phyloP scores from a whole-genome alignment of 2,888 invertebrate species.

The Rotaria magnacalcarata region DNA sequence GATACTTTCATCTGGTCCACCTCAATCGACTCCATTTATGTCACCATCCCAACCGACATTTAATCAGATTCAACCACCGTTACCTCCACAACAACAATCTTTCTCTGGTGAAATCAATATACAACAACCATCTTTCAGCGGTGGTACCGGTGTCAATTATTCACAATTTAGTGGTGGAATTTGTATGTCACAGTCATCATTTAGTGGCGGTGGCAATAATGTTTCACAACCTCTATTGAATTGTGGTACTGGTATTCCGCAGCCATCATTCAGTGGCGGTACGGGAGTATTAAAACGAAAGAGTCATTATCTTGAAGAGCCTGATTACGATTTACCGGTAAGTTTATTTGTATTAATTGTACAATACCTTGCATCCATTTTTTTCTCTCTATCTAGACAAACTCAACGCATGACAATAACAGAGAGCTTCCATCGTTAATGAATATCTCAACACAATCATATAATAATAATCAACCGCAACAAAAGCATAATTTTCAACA shows the following conservation, averaged over 20 bases:
- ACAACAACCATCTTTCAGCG: not conserved
- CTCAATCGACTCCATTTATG: not conserved
- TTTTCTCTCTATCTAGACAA: not conserved
- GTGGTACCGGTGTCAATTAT: not conserved
- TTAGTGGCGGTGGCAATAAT: not conserved
- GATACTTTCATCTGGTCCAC: not conserved
- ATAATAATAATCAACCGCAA: not conserved
- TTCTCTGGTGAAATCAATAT: not conserved
- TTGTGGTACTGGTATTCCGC: not conserved
- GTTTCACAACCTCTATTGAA: not conserved
- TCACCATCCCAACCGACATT: not conserved
- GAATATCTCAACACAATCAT: not conserved
- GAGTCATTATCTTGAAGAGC: slow-evolving; percentile 12
- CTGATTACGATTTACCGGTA: not conserved
- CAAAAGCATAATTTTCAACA: not conserved
- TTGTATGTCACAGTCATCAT: not conserved
- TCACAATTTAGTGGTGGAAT: not conserved
- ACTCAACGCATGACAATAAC: not conserved
- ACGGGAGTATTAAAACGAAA: not conserved
- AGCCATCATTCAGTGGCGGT: not conserved
- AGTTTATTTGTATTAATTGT: not conserved
- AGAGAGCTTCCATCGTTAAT: not conserved
- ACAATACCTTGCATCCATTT: not conserved
- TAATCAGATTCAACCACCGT: not conserved
- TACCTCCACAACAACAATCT: not conserved